Percentiles rank a stretch among this genome's conserved stretches.
These are phyloP conservation scores for Teleopsis dalmanni DNA, from an alignment of 1,140 invertebrate species.

Conservation along the genomic window DNA sequence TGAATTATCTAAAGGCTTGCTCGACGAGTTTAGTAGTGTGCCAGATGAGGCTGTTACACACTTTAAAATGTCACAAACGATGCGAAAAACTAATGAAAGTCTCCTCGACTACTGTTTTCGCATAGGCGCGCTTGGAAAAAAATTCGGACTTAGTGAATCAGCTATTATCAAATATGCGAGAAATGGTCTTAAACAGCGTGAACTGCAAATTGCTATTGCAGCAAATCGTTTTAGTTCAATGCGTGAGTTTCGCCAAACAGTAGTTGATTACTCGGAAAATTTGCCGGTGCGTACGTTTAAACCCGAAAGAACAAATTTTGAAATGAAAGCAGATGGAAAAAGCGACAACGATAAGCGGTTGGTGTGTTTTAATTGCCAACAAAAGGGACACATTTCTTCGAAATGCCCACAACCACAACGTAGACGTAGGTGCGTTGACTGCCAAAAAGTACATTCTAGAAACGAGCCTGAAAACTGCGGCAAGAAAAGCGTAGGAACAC, in stretches of 20 bases:
- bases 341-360: not conserved
- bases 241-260: not conserved
- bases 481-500: too few species aligned
- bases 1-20: not conserved
- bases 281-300: not conserved
- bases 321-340: too few species aligned
- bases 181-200: conserved; percentile 7
- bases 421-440: not conserved
- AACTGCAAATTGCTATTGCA: conserved; percentile 5
- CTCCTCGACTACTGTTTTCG: conserved; percentile 12
- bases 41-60: conserved; percentile 7
- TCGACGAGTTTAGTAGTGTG: not conserved
- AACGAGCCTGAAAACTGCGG: not conserved
- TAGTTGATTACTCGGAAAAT: conserved; percentile 2
- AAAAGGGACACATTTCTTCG: too few species aligned
- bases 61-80: not conserved
- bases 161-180: conserved; percentile 7
- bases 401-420: not conserved
- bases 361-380: conserved; percentile 11
- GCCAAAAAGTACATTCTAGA: conserved; percentile 7
- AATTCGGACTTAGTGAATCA: conserved; percentile 5
- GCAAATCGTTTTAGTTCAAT: conserved; percentile 5
- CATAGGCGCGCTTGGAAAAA: conserved; percentile 2
- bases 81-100: not conserved
- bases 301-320: conserved; percentile 1